phyloP scores from a whole-genome alignment of 2,797 vertebrate species.

The Eurystomus glaucurus region DNA sequence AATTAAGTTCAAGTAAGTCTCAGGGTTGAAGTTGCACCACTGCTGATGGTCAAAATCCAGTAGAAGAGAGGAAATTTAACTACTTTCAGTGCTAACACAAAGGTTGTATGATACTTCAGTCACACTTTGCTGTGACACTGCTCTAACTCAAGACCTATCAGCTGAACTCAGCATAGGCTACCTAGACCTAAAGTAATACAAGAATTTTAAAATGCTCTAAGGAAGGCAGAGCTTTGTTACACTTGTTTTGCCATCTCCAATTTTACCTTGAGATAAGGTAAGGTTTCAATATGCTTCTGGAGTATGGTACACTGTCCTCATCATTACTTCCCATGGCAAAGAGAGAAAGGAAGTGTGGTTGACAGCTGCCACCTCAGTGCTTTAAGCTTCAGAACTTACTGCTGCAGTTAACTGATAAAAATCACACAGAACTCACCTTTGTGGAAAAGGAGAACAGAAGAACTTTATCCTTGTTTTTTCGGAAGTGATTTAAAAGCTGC shows the following conservation, averaged over 20 bases:
- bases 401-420: background rate
- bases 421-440: slow-evolving; percentile 86
- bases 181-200: background rate
- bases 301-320: background rate
- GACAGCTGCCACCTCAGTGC: background rate
- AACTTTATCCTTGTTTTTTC: slow-evolving; percentile 91
- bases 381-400: background rate
- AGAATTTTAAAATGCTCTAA: background rate
- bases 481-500: slow-evolving; percentile 91
- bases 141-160: background rate
- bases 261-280: background rate
- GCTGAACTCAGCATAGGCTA: background rate
- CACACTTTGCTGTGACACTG: background rate
- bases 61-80: background rate
- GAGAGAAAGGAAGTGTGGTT: background rate
- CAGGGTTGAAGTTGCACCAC: background rate
- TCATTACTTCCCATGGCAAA: background rate
- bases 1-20: background rate
- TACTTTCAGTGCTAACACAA: background rate
- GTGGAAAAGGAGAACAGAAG: slow-evolving; percentile 97
- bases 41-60: background rate
- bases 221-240: background rate
- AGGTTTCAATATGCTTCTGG: background rate
- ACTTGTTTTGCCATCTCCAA: background rate
- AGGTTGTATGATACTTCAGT: background rate